Evolutionary conservation across 1,140 invertebrate genomes (phyloP), one percentile per base, ranked within the genome.

Genomic region (Drosophila navojoa): DNA sequence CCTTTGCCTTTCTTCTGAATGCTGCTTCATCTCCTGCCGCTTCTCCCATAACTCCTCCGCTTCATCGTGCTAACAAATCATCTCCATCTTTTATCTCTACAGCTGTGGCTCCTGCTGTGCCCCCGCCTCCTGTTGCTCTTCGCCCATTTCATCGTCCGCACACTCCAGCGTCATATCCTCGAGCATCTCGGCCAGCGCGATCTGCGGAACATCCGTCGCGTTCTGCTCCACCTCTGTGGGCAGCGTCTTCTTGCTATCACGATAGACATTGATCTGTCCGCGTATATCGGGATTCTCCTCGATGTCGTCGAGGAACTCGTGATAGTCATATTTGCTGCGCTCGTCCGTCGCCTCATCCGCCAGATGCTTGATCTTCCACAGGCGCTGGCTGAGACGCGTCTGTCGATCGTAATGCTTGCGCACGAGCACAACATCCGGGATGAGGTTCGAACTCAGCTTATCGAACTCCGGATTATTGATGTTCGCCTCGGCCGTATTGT

Each of bases 131-230:
- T 45, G 50, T 5, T 1, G 59, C 3, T 95, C 94, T 3, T 95
- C 94, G 16, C 90, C 93, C 95, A 96, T 96, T 76, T 96, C 95
- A 16, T 94, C 94, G 85, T 97, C 96, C 62, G 71, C 86, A 63
- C 81, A 81, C 35, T 96, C 95, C 42, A 98, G 94, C n/a, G 93
- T 93, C 68, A 99, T 93, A 93, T 99, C 98, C 73, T 99, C 98
- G 66, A 99, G 93, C 99, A 99, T 99, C 93, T 99, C 99, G 68
- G 97, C 96, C 1, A 99, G 93, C n/a, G 96, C 97, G 64, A 99
- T 97, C 75, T 95, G 94, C 2, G 98, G 98, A 13, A 95, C 91
- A 29, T 93, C 95, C 3, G 95, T 95, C 25, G 47, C 60, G 19
- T 22, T 96, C 96, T 47, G 95, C 93, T 49, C 94, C 93, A 82